phyloP scores from a whole-genome alignment of 2,797 vertebrate species.

The Pogoniulus pusillus region DNA sequence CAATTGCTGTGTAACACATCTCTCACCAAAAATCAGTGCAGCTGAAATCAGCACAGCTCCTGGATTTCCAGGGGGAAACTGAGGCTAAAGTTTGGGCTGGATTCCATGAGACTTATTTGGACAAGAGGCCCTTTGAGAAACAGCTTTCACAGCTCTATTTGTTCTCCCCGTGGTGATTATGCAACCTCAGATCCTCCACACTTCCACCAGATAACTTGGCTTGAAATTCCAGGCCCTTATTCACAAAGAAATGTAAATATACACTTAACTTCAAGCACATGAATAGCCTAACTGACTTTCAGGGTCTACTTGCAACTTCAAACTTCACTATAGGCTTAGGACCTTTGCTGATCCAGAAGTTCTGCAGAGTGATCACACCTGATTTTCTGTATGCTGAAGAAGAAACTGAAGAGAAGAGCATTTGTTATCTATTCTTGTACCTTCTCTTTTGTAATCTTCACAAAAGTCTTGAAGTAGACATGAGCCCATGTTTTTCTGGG shows the following conservation, averaged over 20 bases:
- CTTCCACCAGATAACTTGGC: neutral
- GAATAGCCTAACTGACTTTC: neutral
- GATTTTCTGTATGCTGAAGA: neutral
- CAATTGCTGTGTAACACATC: neutral
- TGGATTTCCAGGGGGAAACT: neutral
- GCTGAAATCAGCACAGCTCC: neutral
- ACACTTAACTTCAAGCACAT: neutral
- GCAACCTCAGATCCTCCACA: neutral
- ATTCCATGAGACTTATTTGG: neutral
- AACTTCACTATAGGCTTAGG: neutral
- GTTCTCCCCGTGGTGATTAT: neutral
- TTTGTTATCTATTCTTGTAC: neutral
- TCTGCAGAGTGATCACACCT: neutral
- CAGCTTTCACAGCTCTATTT: slow-evolving; percentile 8
- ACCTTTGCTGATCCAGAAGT: neutral
- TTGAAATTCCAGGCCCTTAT: slow-evolving; percentile 22
- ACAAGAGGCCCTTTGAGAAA: slow-evolving; percentile 37
- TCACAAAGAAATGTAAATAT: slow-evolving; percentile 20
- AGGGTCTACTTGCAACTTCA: neutral
- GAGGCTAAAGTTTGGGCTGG: slow-evolving; percentile 9
- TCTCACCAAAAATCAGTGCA: neutral
- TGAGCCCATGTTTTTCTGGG: neutral
- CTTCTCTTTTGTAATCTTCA: neutral
- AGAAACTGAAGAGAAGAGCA: neutral
- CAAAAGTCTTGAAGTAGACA: neutral